phyloP scores from a whole-genome alignment of 2,888 invertebrate species.

The Pseudanteris insignis region DNA sequence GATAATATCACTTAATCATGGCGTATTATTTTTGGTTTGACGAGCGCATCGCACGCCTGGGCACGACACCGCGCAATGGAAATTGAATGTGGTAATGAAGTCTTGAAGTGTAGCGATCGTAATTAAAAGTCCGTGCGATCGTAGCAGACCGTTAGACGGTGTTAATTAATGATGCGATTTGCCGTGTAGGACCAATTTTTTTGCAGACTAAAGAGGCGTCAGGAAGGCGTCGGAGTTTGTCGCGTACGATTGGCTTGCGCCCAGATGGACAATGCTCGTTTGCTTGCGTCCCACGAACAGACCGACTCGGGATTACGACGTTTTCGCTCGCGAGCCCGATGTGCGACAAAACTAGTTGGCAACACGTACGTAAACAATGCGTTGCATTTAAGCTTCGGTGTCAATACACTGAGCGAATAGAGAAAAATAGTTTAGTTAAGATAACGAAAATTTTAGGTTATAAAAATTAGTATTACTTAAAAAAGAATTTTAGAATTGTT shows the following conservation, averaged over 20 bases:
- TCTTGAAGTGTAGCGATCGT: conserved; percentile 41
- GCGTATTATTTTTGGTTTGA: too few species aligned
- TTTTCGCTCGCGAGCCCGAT: conserved; percentile 4
- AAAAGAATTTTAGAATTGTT: too few species aligned
- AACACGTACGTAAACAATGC: conserved; percentile 32
- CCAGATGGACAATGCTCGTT: conserved; percentile 39
- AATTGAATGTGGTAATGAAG: conserved; percentile 31
- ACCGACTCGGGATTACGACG: conserved; percentile 20
- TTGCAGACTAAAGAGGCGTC: conserved; percentile 50
- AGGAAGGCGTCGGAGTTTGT: conserved; percentile 50
- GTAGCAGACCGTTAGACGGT: conserved; percentile 50
- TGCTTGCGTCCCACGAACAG: conserved; percentile 30
- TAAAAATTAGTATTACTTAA: too few species aligned
- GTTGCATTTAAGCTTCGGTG: too few species aligned
- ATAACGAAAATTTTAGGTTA: too few species aligned
- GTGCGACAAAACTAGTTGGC: conserved; percentile 48
- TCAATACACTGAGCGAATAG: too few species aligned
- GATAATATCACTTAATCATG: too few species aligned
- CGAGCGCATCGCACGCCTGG: too few species aligned
- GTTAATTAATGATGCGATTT: conserved; percentile 56
- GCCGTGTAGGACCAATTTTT: conserved; percentile 46
- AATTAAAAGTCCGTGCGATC: conserved; percentile 53
- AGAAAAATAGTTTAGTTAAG: too few species aligned
- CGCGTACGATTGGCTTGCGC: conserved; percentile 41
- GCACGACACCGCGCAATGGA: too few species aligned